Evolutionary conservation across 2,797 vertebrate genomes (phyloP), one percentile per base, ranked within the genome.

Genomic region (Staurois parvus): DNA sequence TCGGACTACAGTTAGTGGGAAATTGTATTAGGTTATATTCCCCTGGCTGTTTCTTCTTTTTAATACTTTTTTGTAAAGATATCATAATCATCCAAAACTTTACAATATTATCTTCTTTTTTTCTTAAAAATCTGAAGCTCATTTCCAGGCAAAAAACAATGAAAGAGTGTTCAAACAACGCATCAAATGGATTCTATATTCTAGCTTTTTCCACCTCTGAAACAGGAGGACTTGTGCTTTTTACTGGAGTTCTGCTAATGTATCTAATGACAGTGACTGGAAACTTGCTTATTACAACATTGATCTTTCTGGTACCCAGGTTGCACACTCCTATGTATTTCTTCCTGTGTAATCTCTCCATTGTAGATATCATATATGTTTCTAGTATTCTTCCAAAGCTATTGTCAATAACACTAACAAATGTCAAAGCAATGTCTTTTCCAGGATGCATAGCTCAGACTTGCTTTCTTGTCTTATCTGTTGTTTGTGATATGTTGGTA

Each of bases 401-500:
- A 4, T 26, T 70, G 67, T 24, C 19, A n/a, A 56, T 81, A 15
- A 81, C 30, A 56, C 2, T 13, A n/a, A 81, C 79, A 52, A 19
- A 68, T 1, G 45, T 34, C 45, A 72, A 32, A 6, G 6, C 10
- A 24, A 76, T 91, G 34, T 88, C 88, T 0, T 67, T 52, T 2
- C n/a, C 29, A 15, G 72, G 83, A 28, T 89, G 90, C 0, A 84
- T 90, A 0, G 1, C 73, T 0, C 91, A 90, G 52, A 87, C 90
- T 86, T 91, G 87, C 52, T 81, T 90, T 45, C 91, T 90, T 73
- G 85, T 89, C 7, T 87, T 88, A 80, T 88, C 87, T 13, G 90
- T 79, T 7, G 8, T n/a, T 12, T 42, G 52, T 45, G 80, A 73
- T 37, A 24, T 73, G 7, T 64, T 82, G 5, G 12, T 82, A 4